These are phyloP conservation scores for Trichopoda pennipes DNA, from an alignment of 2,888 invertebrate species.

Conservation along the genomic window DNA sequence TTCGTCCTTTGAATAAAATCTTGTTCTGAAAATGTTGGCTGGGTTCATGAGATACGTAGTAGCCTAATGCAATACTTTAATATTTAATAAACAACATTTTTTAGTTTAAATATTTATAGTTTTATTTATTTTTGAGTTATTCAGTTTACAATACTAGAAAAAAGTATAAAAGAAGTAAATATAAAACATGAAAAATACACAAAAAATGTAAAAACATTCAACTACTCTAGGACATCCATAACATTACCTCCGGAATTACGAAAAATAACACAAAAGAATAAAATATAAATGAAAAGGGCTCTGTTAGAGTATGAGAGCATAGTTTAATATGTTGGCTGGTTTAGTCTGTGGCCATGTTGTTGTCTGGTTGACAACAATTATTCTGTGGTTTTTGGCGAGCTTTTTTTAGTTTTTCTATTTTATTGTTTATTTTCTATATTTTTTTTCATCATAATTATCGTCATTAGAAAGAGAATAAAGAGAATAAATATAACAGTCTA, in stretches of 20 bases:
- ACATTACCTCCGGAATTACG: conserved; percentile 30
- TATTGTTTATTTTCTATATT: conserved; percentile 14
- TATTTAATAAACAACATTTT: neutral
- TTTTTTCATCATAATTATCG: conserved; percentile 36
- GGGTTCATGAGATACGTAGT: too few relatives aligned
- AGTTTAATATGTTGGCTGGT: conserved; percentile 45
- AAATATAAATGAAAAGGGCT: neutral
- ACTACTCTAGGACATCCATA: conserved; percentile 45
- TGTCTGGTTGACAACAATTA: conserved; percentile 67
- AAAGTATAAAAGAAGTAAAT: neutral
- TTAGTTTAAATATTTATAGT: neutral
- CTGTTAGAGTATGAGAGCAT: conserved; percentile 1
- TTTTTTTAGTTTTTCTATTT: conserved; percentile 17
- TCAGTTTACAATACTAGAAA: conserved; percentile 5
- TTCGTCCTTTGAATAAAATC: too few relatives aligned
- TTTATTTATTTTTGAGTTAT: conserved; percentile 1
- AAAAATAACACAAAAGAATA: neutral
- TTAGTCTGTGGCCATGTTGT: conserved; percentile 64
- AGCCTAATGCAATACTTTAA: too few relatives aligned
- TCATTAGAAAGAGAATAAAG: conserved; percentile 22
- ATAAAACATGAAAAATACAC: neutral
- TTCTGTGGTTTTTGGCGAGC: conserved; percentile 56
- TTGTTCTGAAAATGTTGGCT: too few relatives aligned
- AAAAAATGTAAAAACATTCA: neutral
- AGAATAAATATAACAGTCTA: conserved; percentile 39